Conservation (phyloP, 92 coral and sea anemone genomes). For the Scolanthus callimorphus region DNA sequence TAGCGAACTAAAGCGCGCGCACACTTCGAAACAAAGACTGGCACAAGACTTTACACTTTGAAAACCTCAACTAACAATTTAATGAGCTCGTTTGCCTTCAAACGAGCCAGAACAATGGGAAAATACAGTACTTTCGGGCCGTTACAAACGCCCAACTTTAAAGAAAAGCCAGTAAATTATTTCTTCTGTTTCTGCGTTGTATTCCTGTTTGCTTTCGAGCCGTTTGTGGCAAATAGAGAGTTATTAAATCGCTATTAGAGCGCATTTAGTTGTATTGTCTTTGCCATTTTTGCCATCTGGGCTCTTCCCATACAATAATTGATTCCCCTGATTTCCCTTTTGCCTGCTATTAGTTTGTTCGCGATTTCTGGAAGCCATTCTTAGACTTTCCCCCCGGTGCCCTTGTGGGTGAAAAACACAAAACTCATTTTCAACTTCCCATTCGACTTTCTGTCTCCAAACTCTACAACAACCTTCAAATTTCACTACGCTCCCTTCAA, state of each 20-base stretch:
- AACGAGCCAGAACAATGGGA: constrained; percentile 8
- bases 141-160: constrained; percentile 32
- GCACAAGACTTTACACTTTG: too few relatives aligned
- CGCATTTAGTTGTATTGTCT: constrained; percentile 58
- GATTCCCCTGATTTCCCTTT: constrained; percentile 90
- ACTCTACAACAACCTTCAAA: too few relatives aligned
- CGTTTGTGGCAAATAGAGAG: constrained; percentile 45
- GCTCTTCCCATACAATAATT: constrained; percentile 80
- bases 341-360: constrained; percentile 57
- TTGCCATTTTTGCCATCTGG: constrained; percentile 69
- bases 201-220: constrained; percentile 37
- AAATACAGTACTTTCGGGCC: constrained; percentile 29
- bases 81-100: too few relatives aligned
- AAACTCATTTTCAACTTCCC: constrained; percentile 7
- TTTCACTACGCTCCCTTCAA: too few relatives aligned
- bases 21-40: too few relatives aligned
- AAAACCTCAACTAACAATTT: too few relatives aligned
- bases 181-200: constrained; percentile 16
- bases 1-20: too few relatives aligned
- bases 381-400: constrained; percentile 47
- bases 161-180: too few relatives aligned
- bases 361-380: constrained; percentile 40
- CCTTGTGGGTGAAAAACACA: constrained; percentile 40
- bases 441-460: background rate
- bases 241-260: constrained; percentile 76